Evolutionary conservation across 2,888 invertebrate species (phyloP).

Genomic region (Stenotaenia linearis): DNA sequence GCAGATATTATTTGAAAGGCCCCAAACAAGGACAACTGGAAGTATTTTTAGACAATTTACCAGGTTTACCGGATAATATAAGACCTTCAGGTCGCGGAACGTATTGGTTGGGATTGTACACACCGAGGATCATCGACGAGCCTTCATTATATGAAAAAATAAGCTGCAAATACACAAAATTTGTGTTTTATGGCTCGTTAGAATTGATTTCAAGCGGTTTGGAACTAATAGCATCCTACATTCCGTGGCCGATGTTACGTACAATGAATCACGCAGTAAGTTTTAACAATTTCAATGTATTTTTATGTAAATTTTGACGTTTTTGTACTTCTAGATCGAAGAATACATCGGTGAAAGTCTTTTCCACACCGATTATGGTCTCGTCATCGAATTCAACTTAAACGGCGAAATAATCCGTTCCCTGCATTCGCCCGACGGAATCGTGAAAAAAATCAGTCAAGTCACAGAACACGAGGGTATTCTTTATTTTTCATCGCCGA

Average conservation of each 20-base stretch:
- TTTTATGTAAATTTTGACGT: not conserved
- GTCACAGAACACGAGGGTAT: not conserved
- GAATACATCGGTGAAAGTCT: not conserved
- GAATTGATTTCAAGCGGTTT: not conserved
- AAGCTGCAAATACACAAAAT: not conserved
- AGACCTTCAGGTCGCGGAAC: not conserved
- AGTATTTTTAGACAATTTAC: constrained; percentile 27
- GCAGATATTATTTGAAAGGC: not conserved
- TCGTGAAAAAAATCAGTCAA: constrained; percentile 5
- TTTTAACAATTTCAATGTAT: not conserved
- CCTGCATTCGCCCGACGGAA: constrained; percentile 44
- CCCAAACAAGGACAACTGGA: not conserved
- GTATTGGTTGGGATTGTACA: not conserved
- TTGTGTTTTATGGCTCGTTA: not conserved
- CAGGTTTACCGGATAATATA: constrained; percentile 13
- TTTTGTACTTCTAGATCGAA: not conserved
- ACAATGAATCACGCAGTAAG: not conserved
- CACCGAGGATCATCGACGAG: not conserved
- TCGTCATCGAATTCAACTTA: constrained; percentile 42
- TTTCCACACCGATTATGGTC: constrained; percentile 39
- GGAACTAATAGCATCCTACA: not conserved
- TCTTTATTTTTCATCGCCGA: constrained; percentile 6
- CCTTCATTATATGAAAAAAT: not conserved
- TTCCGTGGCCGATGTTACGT: not conserved
- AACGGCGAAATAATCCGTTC: constrained; percentile 42